Base-by-base conservation (phyloP, 2,113 vertebrate genomes). In the Heterochromis multidens region DNA sequence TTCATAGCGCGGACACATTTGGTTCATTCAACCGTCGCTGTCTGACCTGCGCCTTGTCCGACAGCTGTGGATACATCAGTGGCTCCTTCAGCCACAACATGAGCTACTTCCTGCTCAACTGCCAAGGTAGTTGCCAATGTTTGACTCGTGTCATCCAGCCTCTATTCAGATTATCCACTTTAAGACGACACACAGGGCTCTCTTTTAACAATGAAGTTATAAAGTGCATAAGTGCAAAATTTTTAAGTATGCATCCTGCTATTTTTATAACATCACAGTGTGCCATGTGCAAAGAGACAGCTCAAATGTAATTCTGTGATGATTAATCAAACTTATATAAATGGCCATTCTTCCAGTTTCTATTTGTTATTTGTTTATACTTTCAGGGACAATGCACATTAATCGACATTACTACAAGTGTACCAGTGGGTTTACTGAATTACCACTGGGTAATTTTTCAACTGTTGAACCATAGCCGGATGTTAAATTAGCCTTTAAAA, bases 21-120 rank as follows among this genome's bases (percentile, higher is more conserved):
- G 97, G 96, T 4, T 96, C 95, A 27, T 99, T 98, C 95, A 99
- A 99, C 95, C 94, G 98, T 2, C 97, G 94, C 87, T 99, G 99
- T 83, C 96, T 99, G 86, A 98, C 99, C 2, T 99, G 98, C 12
- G 95, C 97, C 65, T 91, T 99, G 92, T 90, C 97, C 58, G 96
- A 96, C 57, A 95, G 96, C 90, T 99, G 99, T 21, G 97, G 97
- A 57, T 98, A 98, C 59, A 95, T 98, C 93, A 96, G 95, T 1
- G 97, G 97, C 2, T 96, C 97, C 80, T 99, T 99, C 96, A 98
- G 99, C 92, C 96, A 61, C 90, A 95, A 92, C 72, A 94, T 96
- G 89, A 94, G 96, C 83, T 97, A 96, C 86, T 99, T 99, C 93
- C 91, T 99, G 59, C 96, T 99, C 88, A 93, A 88, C 70, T 99